phyloP scores from a whole-genome alignment of 2,113 vertebrate species.

The Corythornis cristatus region DNA sequence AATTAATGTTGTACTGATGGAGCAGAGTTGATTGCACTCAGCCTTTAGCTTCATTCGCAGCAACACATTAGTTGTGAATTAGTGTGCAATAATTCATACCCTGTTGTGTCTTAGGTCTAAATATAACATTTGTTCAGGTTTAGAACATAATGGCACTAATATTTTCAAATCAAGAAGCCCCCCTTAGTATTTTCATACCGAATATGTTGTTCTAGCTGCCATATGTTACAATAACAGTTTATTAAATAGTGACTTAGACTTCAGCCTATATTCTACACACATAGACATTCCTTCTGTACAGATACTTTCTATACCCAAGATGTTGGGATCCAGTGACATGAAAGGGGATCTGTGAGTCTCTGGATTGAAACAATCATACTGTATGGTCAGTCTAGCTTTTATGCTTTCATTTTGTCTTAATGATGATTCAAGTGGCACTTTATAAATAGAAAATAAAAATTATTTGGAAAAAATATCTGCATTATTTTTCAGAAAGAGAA shows the following conservation, averaged over 20 bases:
- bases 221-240: constrained; percentile 67
- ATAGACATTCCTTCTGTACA: background rate
- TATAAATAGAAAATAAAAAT: background rate
- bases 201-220: constrained; percentile 64
- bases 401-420: background rate
- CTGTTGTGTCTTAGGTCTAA: constrained; percentile 75
- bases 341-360: background rate
- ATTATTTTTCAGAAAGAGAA: background rate
- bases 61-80: constrained; percentile 75
- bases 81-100: constrained; percentile 77
- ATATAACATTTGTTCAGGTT: constrained; percentile 77
- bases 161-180: constrained; percentile 72
- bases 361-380: background rate
- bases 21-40: constrained; percentile 71
- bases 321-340: background rate
- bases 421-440: background rate
- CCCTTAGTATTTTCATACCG: constrained; percentile 67
- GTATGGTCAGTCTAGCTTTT: background rate
- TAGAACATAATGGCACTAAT: constrained; percentile 72
- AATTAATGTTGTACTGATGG: constrained; percentile 75
- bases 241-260: constrained; percentile 7
- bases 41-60: constrained; percentile 72
- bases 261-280: background rate
- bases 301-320: background rate
- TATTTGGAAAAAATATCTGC: background rate